Evolutionary conservation across 2,888 invertebrate species (phyloP), one percentile per base, ranked within the genome.

Genomic region (Asteroscopus sphinx): DNA sequence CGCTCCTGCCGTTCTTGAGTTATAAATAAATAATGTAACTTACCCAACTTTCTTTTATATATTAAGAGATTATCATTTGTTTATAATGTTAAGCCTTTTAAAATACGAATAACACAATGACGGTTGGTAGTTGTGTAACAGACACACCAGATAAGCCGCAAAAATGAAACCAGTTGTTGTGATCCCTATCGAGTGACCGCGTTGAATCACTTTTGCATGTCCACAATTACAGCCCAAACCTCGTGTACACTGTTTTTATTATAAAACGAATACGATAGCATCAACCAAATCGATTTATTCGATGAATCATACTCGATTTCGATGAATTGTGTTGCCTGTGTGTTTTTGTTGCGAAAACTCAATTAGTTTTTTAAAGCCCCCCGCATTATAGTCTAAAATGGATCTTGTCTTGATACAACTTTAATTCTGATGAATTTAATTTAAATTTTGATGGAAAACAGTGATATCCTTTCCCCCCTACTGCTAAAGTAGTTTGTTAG

Each of bases 241-340:
- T 83, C 89, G 85, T 85, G 82, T 82, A 82, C 83, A 79, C 76
- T 71, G 84, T 81, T 87, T 87, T 86, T 83, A 85, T 86, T 83
- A 85, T 81, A 78, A 81, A 81, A 74, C 72, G 78, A 79, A 82
- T 76, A 83, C 81, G 86, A 89, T 88, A 84, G 70, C 80, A 73
- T 81, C 82, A 79, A 81, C 73, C 77, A 73, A 82, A 85, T 87
- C 83, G 79, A 86, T 86, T 83, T 77, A 80, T 65, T 70, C 73
- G 85, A 86, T 92, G 92, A 92, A 77, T 91, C 92, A 91, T 80
- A 69, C 67, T 61, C 68, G 67, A 73, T 87, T 87, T 82, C 68
- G 63, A 68, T 81, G 76, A 82, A 86, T 77, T 73, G 66, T 65
- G 54, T 51, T 39, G 41, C 49, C 37, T 68, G 60, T 63, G 47